These are phyloP conservation scores for Aix galericulata DNA, from an alignment of 2,113 vertebrate genomes.

Conservation along the genomic window DNA sequence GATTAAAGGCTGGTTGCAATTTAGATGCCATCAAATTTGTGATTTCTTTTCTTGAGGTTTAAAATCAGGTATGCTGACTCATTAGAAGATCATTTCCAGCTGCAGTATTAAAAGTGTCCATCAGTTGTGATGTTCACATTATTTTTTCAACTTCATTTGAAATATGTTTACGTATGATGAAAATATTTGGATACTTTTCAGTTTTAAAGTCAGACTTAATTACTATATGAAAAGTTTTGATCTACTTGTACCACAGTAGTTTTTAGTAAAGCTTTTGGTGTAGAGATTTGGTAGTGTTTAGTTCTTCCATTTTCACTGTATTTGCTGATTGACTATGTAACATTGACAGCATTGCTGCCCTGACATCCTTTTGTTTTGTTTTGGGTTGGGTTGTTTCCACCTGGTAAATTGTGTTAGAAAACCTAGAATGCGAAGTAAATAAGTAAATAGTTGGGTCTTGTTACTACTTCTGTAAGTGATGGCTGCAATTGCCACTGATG, in stretches of 20 bases:
- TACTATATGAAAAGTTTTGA: not conserved
- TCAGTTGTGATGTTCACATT: not conserved
- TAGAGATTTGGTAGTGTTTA: not conserved
- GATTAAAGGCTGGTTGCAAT: not conserved
- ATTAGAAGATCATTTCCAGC: not conserved
- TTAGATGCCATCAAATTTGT: not conserved
- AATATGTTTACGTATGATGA: not conserved
- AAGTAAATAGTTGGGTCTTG: not conserved
- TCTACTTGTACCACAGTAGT: not conserved
- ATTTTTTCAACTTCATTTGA: not conserved
- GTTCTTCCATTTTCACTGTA: not conserved
- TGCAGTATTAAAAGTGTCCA: not conserved
- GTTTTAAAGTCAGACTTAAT: not conserved
- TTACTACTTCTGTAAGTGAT: not conserved
- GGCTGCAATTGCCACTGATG: fast-evolving
- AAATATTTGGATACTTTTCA: not conserved
- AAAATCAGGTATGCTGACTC: not conserved
- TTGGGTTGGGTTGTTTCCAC: not conserved
- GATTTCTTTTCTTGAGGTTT: not conserved
- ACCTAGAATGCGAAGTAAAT: not conserved
- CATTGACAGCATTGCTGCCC: not conserved
- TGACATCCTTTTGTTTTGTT: not conserved
- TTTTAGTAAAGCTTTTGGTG: not conserved
- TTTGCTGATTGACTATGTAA: not conserved
- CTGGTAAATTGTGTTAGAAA: not conserved